A percentile compares a stretch with the other conserved stretches of the same genome.
Conservation (phyloP, 2,888 invertebrate genomes). For the Philonicus albiceps region DNA sequence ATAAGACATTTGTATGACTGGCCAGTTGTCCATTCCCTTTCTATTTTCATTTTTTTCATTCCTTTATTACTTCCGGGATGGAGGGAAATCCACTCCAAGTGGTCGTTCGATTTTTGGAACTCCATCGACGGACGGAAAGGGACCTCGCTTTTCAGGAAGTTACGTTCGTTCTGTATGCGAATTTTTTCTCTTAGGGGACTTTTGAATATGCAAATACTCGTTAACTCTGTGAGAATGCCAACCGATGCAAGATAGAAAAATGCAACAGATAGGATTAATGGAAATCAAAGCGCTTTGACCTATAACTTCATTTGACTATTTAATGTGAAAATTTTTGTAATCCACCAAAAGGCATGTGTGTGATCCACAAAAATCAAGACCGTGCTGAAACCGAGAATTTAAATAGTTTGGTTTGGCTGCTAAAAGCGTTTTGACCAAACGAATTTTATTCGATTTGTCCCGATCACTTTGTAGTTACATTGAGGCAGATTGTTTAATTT, state of each 20-base stretch:
- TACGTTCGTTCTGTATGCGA: not conserved
- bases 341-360: not conserved
- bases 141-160: not conserved
- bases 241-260: not conserved
- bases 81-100: not conserved
- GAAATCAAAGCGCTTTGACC: not conserved
- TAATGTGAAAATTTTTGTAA: not conserved
- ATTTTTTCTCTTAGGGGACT: not conserved
- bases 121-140: not conserved
- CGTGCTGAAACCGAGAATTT: not conserved
- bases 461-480: not conserved
- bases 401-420: not conserved
- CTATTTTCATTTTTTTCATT: conserved; percentile 10
- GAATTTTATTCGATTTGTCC: not conserved
- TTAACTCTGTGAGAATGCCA: not conserved
- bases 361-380: not conserved
- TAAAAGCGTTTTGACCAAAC: not conserved
- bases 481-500: not conserved
- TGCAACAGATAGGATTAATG: not conserved
- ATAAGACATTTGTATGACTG: conserved; percentile 4
- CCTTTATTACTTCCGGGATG: conserved; percentile 12
- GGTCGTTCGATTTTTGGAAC: not conserved
- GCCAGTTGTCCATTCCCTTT: not conserved
- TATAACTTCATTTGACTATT: not conserved
- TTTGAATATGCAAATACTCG: not conserved